Conservation (phyloP, 2,888 invertebrate genomes). For the Cheilosia vulpina region DNA sequence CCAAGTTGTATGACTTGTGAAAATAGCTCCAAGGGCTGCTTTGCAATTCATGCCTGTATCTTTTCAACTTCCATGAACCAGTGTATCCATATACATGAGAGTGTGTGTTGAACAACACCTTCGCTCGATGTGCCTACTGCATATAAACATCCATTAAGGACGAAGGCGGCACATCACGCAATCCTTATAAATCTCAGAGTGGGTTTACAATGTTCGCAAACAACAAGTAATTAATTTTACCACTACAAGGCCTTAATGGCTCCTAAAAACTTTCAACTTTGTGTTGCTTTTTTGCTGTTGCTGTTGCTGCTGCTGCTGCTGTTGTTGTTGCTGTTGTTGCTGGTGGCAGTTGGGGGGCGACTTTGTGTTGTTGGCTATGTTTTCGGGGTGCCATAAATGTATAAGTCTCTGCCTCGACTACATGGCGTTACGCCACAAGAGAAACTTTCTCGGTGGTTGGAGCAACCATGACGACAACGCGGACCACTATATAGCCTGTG, state of each 20-base stretch:
- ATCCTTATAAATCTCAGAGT: conserved; percentile 82
- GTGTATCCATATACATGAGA: conserved; percentile 6
- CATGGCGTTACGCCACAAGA: conserved; percentile 65
- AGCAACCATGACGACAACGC: conserved; percentile 30
- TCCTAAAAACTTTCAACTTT: conserved; percentile 82
- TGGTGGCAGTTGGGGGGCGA: conserved; percentile 24
- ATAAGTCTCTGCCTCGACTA: conserved; percentile 48
- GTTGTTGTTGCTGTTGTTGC: conserved; percentile 13
- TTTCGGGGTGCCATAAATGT: conserved; percentile 66
- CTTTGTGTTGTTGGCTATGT: conserved; percentile 56
- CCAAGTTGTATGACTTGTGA: conserved; percentile 74
- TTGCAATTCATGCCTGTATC: conserved; percentile 62
- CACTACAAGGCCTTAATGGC: conserved; percentile 84
- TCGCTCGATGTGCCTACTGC: conserved; percentile 69
- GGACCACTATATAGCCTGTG: conserved; percentile 51
- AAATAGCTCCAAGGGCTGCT: conserved; percentile 70
- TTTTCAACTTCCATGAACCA: conserved; percentile 43
- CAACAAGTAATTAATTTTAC: conserved; percentile 84
- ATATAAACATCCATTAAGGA: conserved; percentile 75
- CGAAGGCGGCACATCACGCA: conserved; percentile 82
- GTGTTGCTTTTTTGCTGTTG: conserved; percentile 64
- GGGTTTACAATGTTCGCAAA: conserved; percentile 82
- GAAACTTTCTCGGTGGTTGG: conserved; percentile 59
- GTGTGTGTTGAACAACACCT: conserved; percentile 70
- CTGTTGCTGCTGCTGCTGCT: conserved; percentile 8